These are phyloP conservation scores for Mycteria americana DNA, from an alignment of 2,797 vertebrate species.

Conservation along the genomic window DNA sequence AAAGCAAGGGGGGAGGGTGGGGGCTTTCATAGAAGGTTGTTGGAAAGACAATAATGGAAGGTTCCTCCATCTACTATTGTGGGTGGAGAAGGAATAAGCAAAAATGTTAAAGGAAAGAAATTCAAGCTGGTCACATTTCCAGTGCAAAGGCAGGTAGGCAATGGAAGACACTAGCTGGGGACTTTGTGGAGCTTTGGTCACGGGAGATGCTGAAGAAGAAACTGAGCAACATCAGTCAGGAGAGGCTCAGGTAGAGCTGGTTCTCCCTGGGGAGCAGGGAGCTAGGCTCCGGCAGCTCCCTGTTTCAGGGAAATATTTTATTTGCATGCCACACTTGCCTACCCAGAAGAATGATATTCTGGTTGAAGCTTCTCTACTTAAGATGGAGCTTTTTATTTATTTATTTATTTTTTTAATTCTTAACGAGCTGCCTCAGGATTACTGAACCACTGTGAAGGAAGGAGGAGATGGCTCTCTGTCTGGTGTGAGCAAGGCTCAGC, in stretches of 20 bases:
- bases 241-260: background rate
- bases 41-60: background rate
- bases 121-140: background rate
- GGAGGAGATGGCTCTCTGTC: background rate
- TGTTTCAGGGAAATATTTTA: background rate
- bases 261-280: background rate
- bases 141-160: background rate
- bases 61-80: rapidly evolving
- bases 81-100: background rate
- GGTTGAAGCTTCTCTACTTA: background rate
- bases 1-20: rapidly evolving
- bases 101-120: background rate
- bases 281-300: background rate
- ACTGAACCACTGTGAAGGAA: background rate
- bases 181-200: background rate
- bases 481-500: background rate
- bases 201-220: background rate
- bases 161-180: rapidly evolving
- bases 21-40: background rate
- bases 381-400: background rate
- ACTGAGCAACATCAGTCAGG: background rate
- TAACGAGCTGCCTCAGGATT: background rate
- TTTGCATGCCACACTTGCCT: background rate
- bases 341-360: background rate
- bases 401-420: background rate